Evolutionary conservation across 1,140 invertebrate species (phyloP), one percentile per base, ranked within the genome.

Genomic region (Mizuhopecten yessoensis): DNA sequence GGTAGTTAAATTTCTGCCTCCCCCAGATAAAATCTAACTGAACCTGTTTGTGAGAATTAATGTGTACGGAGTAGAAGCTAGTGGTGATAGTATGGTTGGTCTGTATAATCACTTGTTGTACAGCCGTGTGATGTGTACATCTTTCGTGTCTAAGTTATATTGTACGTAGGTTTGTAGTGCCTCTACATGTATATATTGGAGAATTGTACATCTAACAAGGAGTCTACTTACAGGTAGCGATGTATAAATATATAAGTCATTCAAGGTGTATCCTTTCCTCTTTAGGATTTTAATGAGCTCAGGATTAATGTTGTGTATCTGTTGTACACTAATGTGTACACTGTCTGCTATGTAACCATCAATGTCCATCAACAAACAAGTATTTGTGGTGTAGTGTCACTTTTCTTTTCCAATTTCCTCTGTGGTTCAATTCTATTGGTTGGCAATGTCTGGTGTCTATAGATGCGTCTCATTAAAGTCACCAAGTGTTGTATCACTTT

Each of bases 91-190:
- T 29, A 75, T 75, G 57, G 17, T 75, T 75, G n/a, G 57, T 75
- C n/a, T n/a, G n/a, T n/a, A n/a, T n/a, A 23, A 49, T 49, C 23
- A 75, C 29, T 75, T 29, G 29, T 75, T 75, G 57, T 75, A 75
- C 57, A 75, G 57, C 11, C 29, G n/a, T n/a, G n/a, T 5, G 57
- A n/a, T 75, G 57, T 75, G 29, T 75, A 75, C 57, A 75, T 75
- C 57, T 75, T 75, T 75, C n/a, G 23, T 75, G 57, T 75, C 57
- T 75, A 75, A 75, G 23, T 75, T 75, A 75, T 75, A n/a, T 29
- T 29, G 57, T 75, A 75, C 29, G 57, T 75, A 17, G 57, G 57
- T 39, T 39, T 39, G 36, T 39, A 13, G 13, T 39, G 36, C 36
- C 36, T 7, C 5, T 57, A 57, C 17, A 15, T 75, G 57, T 75